Evolutionary conservation across 1,140 invertebrate genomes (phyloP).

Genomic region (Potamilus streckersoni): DNA sequence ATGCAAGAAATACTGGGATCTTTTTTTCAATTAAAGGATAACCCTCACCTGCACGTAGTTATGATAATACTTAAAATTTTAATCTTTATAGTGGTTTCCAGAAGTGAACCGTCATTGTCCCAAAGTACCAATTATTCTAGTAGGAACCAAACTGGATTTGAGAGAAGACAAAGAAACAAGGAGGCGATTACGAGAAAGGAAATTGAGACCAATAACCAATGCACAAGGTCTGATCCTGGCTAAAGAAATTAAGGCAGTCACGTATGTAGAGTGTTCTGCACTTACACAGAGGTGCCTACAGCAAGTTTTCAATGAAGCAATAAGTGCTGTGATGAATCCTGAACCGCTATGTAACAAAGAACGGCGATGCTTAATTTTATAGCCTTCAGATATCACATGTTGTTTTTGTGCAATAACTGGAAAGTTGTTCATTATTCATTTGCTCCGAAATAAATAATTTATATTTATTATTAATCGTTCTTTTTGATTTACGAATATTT

Average conservation of each 20-base stretch:
- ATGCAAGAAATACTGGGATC: too few species aligned
- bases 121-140: conserved; percentile 74
- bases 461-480: too few species aligned
- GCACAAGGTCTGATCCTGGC: conserved; percentile 97
- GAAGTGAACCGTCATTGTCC: conserved; percentile 75
- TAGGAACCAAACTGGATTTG: conserved; percentile 84
- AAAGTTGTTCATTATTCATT: too few species aligned
- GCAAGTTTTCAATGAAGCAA: conserved; percentile 72
- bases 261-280: conserved; percentile 68
- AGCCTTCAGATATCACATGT: too few species aligned
- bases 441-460: too few species aligned
- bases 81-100: conserved; percentile 69
- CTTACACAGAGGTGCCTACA: conserved; percentile 73
- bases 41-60: too few species aligned
- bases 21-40: too few species aligned
- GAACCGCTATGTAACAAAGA: conserved; percentile 51
- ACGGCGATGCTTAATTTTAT: not conserved
- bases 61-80: too few species aligned
- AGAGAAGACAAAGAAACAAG: conserved; percentile 98
- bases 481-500: too few species aligned
- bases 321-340: conserved; percentile 67
- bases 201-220: conserved; percentile 96
- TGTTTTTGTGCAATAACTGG: too few species aligned
- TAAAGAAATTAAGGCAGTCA: conserved; percentile 88
- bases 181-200: conserved; percentile 97